Percentiles rank a stretch among this genome's conserved stretches.
These are phyloP conservation scores for Capromys pilorides DNA, from an alignment of 2,797 vertebrate species.

Conservation along the genomic window DNA sequence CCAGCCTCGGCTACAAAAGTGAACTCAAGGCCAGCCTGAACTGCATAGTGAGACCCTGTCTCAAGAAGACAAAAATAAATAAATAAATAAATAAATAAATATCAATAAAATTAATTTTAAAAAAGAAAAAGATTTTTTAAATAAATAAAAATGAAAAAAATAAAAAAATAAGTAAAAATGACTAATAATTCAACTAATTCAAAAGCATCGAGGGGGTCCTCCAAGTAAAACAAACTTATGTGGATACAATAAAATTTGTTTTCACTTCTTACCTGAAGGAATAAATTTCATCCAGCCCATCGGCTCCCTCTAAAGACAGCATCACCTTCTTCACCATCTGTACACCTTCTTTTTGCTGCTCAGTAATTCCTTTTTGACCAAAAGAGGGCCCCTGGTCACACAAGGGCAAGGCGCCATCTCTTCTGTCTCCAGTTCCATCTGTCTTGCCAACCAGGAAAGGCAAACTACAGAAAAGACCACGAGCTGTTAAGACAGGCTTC, in stretches of 20 bases:
- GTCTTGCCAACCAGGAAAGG: constrained; percentile 88
- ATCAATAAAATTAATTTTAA: not conserved
- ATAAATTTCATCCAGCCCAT: constrained; percentile 92
- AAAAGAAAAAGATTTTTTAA: constrained; percentile 30
- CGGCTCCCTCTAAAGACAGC: constrained; percentile 91
- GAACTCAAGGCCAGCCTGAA: too few species aligned
- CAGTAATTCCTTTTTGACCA: constrained; percentile 88
- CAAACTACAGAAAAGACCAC: constrained; percentile 86
- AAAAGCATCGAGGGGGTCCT: not conserved
- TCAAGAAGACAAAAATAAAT: too few species aligned
- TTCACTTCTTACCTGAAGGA: constrained; percentile 90
- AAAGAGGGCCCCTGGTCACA: constrained; percentile 64
- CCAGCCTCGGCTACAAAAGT: too few species aligned
- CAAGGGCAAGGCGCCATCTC: constrained; percentile 47
- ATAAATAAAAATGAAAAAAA: constrained; percentile 32
- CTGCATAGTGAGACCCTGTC: too few species aligned
- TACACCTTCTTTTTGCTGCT: constrained; percentile 89
- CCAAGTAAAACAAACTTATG: not conserved
- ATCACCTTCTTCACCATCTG: constrained; percentile 91
- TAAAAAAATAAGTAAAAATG: constrained; percentile 36
- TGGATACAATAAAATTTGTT: not conserved
- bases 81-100: not conserved
- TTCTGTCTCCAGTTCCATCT: constrained; percentile 73
- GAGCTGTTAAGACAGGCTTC: constrained; percentile 4
- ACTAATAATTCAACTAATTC: not conserved